Evolutionary conservation across 2,113 vertebrate genomes (phyloP).

Genomic region (Lonchura striata): DNA sequence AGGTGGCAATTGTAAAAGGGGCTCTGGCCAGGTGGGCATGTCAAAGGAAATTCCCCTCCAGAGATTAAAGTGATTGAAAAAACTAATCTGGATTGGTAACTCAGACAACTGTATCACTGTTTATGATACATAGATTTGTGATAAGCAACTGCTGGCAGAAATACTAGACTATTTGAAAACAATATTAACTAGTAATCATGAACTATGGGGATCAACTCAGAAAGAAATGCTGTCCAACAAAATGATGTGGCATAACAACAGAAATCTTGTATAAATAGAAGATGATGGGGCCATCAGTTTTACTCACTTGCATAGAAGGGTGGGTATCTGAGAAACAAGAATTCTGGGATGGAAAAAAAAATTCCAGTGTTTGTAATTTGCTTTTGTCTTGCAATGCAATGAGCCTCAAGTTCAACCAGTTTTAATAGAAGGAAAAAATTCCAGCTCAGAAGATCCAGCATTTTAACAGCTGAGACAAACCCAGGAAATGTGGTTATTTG

Average conservation of each 20-base stretch:
- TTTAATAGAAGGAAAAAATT: background rate
- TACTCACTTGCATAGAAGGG: background rate
- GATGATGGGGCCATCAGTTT: background rate
- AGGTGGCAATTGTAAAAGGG: background rate
- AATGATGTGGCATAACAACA: background rate
- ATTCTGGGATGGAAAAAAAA: background rate
- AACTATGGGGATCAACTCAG: background rate
- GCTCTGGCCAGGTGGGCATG: background rate
- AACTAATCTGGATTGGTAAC: background rate
- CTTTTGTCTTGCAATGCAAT: background rate
- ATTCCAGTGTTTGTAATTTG: background rate
- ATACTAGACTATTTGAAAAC: background rate
- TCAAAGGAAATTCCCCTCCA: background rate
- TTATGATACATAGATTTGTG: background rate
- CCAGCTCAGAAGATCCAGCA: background rate
- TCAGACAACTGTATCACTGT: background rate
- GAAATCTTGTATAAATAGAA: background rate
- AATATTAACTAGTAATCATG: background rate
- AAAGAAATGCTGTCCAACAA: background rate
- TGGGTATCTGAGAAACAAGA: background rate
- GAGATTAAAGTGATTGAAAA: background rate
- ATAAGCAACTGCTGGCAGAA: background rate
- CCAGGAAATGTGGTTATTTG: background rate
- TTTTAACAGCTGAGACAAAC: background rate
- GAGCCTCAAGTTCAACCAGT: background rate